Conservation (phyloP, 2,888 invertebrate genomes). For the Carterocephalus palaemon region DNA sequence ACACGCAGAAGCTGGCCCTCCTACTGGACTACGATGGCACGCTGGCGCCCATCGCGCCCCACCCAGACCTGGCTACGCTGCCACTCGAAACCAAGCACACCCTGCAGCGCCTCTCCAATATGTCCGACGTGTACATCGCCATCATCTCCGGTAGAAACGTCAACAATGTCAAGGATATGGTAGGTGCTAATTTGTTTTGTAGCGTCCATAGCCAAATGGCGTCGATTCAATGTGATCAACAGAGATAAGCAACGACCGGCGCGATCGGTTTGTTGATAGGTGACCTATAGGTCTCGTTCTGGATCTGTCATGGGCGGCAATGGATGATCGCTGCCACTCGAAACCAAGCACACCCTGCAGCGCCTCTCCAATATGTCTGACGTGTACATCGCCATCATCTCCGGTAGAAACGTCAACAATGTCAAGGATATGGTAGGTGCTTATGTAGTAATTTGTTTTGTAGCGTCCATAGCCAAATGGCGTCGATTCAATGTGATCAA, state of each 20-base stretch:
- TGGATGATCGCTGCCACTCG: slow-evolving; percentile 87
- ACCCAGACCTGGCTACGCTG: slow-evolving; percentile 92
- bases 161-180: slow-evolving; percentile 93
- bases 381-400: slow-evolving; percentile 91
- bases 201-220: too few relatives aligned
- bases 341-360: slow-evolving; percentile 90
- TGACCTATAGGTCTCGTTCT: too few relatives aligned
- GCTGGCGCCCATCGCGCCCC: slow-evolving; percentile 91
- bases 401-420: slow-evolving; percentile 91
- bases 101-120: slow-evolving; percentile 88
- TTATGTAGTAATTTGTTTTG: too few relatives aligned
- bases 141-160: slow-evolving; percentile 92
- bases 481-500: too few relatives aligned
- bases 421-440: slow-evolving; percentile 90
- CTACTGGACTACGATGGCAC: slow-evolving; percentile 94
- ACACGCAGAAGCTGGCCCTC: slow-evolving; percentile 90
- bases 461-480: too few relatives aligned
- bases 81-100: slow-evolving; percentile 91
- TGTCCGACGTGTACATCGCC: slow-evolving; percentile 92
- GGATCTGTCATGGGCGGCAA: too few relatives aligned
- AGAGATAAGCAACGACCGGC: too few relatives aligned
- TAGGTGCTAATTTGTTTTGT: slow-evolving; percentile 49
- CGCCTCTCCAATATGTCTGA: slow-evolving; percentile 90
- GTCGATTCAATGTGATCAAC: too few relatives aligned
- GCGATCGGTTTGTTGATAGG: too few relatives aligned